These are phyloP conservation scores for Heliconius melpomene DNA, from an alignment of 1,140 invertebrate genomes.

Conservation along the genomic window DNA sequence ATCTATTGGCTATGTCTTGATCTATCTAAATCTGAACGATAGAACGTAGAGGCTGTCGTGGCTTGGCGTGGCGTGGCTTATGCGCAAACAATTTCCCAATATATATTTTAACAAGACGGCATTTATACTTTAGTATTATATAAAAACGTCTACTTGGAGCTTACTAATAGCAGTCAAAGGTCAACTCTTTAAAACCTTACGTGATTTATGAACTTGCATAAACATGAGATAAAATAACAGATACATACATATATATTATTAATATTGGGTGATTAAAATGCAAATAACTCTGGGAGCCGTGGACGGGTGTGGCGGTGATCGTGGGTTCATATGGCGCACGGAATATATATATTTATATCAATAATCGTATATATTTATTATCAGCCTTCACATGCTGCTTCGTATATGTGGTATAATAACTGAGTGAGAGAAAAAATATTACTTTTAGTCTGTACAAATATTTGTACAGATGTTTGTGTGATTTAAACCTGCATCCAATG, in stretches of 20 bases:
- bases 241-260: too few species aligned
- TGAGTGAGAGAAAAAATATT: background rate
- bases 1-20: too few species aligned
- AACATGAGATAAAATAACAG: background rate
- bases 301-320: background rate
- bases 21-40: too few species aligned
- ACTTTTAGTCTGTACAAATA: background rate
- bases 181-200: background rate
- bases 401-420: too few species aligned
- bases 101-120: background rate
- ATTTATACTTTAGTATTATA: background rate
- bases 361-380: too few species aligned
- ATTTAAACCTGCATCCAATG: background rate
- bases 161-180: background rate
- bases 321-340: background rate
- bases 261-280: constrained; percentile 1
- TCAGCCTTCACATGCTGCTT: too few species aligned
- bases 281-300: background rate
- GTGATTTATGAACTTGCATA: constrained; percentile 4
- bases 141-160: background rate
- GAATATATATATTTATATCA: background rate
- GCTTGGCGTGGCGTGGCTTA: too few species aligned
- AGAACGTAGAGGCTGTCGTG: too few species aligned
- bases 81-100: too few species aligned
- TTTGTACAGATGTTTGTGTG: background rate